Base-by-base conservation (phyloP, 2,797 vertebrate species). In the Chaenodraco wilsoni region DNA sequence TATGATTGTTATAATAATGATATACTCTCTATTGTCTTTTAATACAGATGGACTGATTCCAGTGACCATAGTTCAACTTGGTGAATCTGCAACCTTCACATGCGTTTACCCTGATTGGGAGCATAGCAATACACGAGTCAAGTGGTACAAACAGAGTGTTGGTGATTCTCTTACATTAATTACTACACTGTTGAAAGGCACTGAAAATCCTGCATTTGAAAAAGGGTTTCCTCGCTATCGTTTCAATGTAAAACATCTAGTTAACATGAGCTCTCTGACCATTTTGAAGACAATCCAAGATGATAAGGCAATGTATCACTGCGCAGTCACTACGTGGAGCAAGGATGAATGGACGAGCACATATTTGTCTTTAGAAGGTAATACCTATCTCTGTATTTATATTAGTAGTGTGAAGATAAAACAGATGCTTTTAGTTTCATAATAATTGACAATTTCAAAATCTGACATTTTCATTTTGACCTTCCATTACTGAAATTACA, bases 261-360 rank as follows among this genome's bases (percentile, higher is more conserved):
- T 5, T 12, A 55, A 3, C n/a, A 40, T 8, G 44, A 73, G 78
- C 72, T 37, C 55, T 2, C 66, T 87, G 48, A 84, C 65, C 13
- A 87, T 87, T 65, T 21, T 73, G n/a, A 58, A 56, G 3, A 76
- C 73, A 0, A 3, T 55, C 0, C 17, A 1, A 58, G 83, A 84
- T 6, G 86, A 87, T 12, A 83, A 87, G 64, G 86, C 74, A 12
- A 1, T 76, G 31, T 87, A 82, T 76, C 76, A 87, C 10, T 87
- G 86, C 60, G 65, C 58, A n/a, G 19, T 75, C 62, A 52, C 1
- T 0, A 4, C 37, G 23, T 85, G 86, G 86, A 67, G 2, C 5
- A 0, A 10, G 4, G 76, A 87, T 69, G 37, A 4, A 0, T 87
- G 83, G 83, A 80, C 6, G 17, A 69, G 58, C 10, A 76, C 40